These are phyloP conservation scores for Apteryx owenii DNA, from an alignment of 2,113 vertebrate species.

Conservation along the genomic window DNA sequence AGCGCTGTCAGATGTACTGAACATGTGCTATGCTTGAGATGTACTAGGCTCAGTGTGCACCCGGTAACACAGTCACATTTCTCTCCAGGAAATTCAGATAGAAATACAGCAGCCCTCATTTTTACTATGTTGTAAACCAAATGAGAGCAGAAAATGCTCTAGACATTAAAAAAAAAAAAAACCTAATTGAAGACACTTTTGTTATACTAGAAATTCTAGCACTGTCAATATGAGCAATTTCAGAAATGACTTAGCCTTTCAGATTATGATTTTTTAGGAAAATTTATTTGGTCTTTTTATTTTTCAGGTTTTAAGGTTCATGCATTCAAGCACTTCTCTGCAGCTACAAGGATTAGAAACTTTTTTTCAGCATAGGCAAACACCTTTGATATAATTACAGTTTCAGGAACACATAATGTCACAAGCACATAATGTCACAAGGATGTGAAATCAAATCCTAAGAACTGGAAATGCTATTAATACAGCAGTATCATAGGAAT, in stretches of 20 bases:
- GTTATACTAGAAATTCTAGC: background rate
- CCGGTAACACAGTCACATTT: background rate
- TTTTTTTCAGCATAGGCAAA: background rate
- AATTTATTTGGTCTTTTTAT: background rate
- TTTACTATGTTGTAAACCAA: background rate
- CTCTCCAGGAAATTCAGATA: background rate
- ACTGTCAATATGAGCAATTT: background rate
- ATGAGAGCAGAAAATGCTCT: background rate
- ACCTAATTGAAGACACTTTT: background rate
- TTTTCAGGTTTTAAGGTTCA: background rate
- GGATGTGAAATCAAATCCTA: background rate
- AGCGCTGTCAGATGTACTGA: background rate
- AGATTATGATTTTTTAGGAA: conserved; percentile 2
- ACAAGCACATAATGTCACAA: background rate
- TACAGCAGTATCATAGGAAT: background rate
- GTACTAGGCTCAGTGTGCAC: background rate
- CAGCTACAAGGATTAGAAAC: background rate
- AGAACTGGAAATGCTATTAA: background rate
- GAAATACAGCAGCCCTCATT: background rate
- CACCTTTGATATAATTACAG: background rate
- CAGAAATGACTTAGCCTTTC: background rate
- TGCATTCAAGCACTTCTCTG: background rate
- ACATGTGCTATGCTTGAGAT: background rate
- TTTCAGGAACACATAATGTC: background rate
- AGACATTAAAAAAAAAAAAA: background rate